Base-by-base conservation (phyloP, 1,140 invertebrate genomes). In the Zophobas atratus region DNA sequence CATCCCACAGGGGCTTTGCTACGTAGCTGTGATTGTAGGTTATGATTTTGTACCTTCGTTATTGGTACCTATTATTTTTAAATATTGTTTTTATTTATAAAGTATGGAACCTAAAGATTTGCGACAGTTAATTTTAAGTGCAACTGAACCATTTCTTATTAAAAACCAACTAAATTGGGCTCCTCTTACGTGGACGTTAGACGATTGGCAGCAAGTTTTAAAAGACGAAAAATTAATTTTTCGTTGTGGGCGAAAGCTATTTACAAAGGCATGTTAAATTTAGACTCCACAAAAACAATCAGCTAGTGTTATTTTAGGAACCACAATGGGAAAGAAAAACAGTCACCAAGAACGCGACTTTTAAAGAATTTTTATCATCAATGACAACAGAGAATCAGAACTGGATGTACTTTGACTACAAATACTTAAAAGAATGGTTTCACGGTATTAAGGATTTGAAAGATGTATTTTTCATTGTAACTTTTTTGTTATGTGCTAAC, bases 361-460 rank as follows among this genome's bases (percentile, higher is more conserved):
- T 95, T 67, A 85, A 88, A 79, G 89, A 92, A 53, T 94, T 96
- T 87, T 60, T 93, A 34, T 83, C 90, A 53, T 84, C 84, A 77
- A 77, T 82, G 70, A 72, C 88, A 63, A 77, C 33, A n/a, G 53
- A 81, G 51, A 81, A 82, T 34, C 80, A 84, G 43, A 77, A 88
- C 53, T 96, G 94, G 92, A 90, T 92, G 85, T 96, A 96, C 85
- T 94, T 94, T 88, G 95, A 96, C 87, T 97, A 97, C 84, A 96
- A 96, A 87, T 92, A 95, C 86, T 89, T 96, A 86, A 88, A 90
- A 71, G 89, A 94, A 76, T 92, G 93, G 89, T 91, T 94, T 82
- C 80, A 88, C 81, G 86, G 89, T 75, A 87, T 92, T 70, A 82
- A 88, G 83, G 88, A 93, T 83, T 84, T 95, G 81, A 83, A 89